phyloP scores from a whole-genome alignment of 2,888 invertebrate genomes.

The Micropterix aruncella region DNA sequence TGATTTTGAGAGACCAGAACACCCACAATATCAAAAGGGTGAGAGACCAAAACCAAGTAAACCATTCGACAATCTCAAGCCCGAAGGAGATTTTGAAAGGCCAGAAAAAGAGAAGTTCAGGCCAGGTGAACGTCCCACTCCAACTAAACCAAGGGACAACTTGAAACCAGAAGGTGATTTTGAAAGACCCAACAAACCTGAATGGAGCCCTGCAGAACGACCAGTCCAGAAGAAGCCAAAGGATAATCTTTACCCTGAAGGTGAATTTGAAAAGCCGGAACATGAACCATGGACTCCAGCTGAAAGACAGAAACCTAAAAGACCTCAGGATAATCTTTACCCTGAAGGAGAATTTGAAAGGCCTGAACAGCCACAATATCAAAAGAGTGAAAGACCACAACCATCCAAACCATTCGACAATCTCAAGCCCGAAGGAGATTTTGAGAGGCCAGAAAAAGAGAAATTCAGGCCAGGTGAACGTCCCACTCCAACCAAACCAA shows the following conservation, averaged over 20 bases:
- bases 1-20: conserved; percentile 21
- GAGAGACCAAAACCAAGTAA: conserved; percentile 16
- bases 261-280: conserved; percentile 24
- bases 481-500: conserved; percentile 19
- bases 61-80: conserved; percentile 29
- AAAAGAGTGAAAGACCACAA: conserved; percentile 18
- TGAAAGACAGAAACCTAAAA: conserved; percentile 17
- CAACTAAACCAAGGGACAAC: conserved; percentile 39
- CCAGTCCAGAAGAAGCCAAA: conserved; percentile 24
- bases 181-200: conserved; percentile 19
- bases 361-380: conserved; percentile 19
- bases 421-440: conserved; percentile 21
- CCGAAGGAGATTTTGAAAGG: conserved; percentile 36
- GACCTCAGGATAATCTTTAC: conserved; percentile 20
- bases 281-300: conserved; percentile 16
- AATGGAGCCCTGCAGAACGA: conserved; percentile 25
- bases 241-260: conserved; percentile 39
- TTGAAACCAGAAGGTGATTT: conserved; percentile 41
- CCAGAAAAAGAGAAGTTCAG: conserved; percentile 23
- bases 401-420: conserved; percentile 20
- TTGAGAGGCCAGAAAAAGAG: conserved; percentile 23
- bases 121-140: conserved; percentile 30
- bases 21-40: conserved; percentile 15
- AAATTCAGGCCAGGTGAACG: conserved; percentile 26
- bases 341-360: conserved; percentile 22